phyloP scores from a whole-genome alignment of 2,113 vertebrate genomes.

The Scomber scombrus region DNA sequence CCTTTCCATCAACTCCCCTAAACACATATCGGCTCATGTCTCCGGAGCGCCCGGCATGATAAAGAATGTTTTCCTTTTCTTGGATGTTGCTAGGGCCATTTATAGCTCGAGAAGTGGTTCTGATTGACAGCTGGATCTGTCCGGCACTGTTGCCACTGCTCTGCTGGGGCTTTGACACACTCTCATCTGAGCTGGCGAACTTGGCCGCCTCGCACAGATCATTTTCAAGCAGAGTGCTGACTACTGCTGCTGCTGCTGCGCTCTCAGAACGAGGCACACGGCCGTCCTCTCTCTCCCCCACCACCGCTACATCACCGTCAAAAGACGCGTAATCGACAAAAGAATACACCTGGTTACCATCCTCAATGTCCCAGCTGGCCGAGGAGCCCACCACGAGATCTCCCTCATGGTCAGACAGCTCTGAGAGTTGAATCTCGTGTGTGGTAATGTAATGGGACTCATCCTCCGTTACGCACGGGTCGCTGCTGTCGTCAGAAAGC shows the following conservation, averaged over 20 bases:
- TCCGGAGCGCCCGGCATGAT: constrained; percentile 88
- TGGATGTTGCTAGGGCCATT: constrained; percentile 90
- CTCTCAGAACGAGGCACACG: constrained; percentile 71
- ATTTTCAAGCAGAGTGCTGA: constrained; percentile 86
- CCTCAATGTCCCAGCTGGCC: constrained; percentile 89
- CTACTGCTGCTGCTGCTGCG: constrained; percentile 83
- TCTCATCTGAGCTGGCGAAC: constrained; percentile 83
- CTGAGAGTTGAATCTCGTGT: constrained; percentile 94
- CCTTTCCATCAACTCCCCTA: constrained; percentile 76
- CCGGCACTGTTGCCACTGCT: constrained; percentile 79
- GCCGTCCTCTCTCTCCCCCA: constrained; percentile 30
- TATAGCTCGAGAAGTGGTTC: constrained; percentile 92
- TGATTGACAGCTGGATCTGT: constrained; percentile 97
- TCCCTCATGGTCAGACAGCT: constrained; percentile 91
- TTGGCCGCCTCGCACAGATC: constrained; percentile 80
- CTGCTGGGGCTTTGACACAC: constrained; percentile 77
- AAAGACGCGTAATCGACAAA: constrained; percentile 92
- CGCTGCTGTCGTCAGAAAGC: constrained; percentile 64
- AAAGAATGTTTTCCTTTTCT: constrained; percentile 84
- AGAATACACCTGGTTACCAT: constrained; percentile 90
- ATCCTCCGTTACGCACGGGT: constrained; percentile 73
- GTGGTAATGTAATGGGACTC: constrained; percentile 96
- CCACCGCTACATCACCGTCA: constrained; percentile 84
- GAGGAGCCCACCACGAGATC: constrained; percentile 89
- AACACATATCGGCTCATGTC: constrained; percentile 89